These are phyloP conservation scores for Lapara coniferarum DNA, from an alignment of 2,888 invertebrate species.

Conservation along the genomic window DNA sequence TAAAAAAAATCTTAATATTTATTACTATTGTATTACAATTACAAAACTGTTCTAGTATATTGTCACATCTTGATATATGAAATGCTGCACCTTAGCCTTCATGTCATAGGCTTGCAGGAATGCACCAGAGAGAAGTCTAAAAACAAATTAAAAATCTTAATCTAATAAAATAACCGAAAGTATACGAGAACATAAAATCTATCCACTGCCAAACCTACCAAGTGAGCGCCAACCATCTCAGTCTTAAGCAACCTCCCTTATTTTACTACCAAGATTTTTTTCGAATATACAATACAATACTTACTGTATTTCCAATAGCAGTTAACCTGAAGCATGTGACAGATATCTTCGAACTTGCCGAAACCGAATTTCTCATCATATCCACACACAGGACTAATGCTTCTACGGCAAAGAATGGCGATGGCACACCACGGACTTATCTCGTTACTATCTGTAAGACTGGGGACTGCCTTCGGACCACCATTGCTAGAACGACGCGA, in stretches of 20 bases:
- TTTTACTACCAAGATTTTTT: too few relatives aligned
- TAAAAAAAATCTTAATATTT: background rate
- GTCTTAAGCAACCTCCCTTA: too few relatives aligned
- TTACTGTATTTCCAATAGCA: conserved; percentile 70
- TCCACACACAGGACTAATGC: conserved; percentile 54
- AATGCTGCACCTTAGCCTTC: background rate
- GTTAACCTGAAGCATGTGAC: conserved; percentile 68
- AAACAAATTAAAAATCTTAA: conserved; percentile 24
- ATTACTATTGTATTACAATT: background rate
- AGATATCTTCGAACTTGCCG: conserved; percentile 64
- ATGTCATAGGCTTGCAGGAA: conserved; percentile 48
- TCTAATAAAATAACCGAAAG: conserved; percentile 16
- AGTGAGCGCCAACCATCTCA: too few relatives aligned
- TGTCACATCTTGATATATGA: background rate
- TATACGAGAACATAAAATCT: background rate
- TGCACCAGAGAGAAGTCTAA: conserved; percentile 62
- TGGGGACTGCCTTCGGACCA: conserved; percentile 34
- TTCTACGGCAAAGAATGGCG: conserved; percentile 54
- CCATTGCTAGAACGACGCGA: conserved; percentile 47
- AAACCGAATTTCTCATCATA: conserved; percentile 65
- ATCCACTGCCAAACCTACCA: too few relatives aligned
- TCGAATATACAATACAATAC: conserved; percentile 35
- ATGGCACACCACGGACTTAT: conserved; percentile 61
- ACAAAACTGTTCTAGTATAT: background rate
- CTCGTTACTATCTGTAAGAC: conserved; percentile 32